Evolutionary conservation across 2,888 invertebrate genomes (phyloP), one percentile per base, ranked within the genome.

Genomic region (Drosophila fulvimacula): DNA sequence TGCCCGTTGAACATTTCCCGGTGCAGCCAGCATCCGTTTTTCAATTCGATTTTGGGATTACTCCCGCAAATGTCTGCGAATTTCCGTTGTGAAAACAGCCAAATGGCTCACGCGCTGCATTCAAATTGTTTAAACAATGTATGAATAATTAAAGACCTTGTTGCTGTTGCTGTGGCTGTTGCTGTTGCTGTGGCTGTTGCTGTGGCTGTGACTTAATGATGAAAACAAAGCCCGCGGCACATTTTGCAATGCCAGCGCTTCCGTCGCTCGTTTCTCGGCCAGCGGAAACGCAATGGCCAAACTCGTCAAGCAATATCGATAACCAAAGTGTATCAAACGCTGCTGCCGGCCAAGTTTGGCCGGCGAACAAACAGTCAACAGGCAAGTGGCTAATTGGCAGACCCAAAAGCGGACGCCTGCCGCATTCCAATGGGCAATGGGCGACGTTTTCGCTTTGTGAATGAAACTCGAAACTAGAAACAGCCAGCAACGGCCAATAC

Each of bases 311-410:
- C 57, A 24, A 59, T 58, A 80, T 51, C 67, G 56, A 66, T 59
- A 59, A 17, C 46, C 82, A 84, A 87, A 84, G 82, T 84, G 88
- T 89, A 82, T 88, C 89, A 89, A 89, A 81, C 60, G 76, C 82
- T 75, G 59, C 51, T 68, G 46, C 30, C 39, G 19, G 60, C 67
- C 82, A 59, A 68, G 64, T 85, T 89, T 68, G 69, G 82, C 10
- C 46, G 10, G 46, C 10, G 1, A 46, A n/a, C 24, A n/a, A 27
- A n/a, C 24, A 27, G 27, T n/a, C 17, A 48, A 48, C 30, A 48
- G 30, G 6, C 55, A 39, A 42, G 46, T 53, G 42, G 49, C 48
- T 66, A 77, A 81, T 81, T 73, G 73, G 44, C 64, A 61, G 62
- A n/a, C 36, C 53, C 69, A 61, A 73, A 77, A 27, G 55, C 39